A percentile compares a stretch with the other conserved stretches of the same genome.
Evolutionary conservation across 2,888 invertebrate genomes (phyloP).

Genomic region (Tetramorium bicarinatum): DNA sequence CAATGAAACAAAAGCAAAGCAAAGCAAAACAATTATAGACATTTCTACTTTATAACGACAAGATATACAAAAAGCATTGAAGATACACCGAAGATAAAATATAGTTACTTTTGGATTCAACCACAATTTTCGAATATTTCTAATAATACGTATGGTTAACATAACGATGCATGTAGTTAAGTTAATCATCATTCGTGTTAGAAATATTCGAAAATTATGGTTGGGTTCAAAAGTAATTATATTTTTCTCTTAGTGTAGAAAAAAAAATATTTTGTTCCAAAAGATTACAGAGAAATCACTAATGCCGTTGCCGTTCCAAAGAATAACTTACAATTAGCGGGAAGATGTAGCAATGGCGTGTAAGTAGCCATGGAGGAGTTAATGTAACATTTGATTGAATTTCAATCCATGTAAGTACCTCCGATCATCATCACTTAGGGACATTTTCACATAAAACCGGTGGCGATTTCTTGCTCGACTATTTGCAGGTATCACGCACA

Average conservation of each 20-base stretch:
- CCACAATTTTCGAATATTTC: too few species aligned
- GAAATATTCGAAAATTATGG: too few species aligned
- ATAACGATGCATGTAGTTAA: too few species aligned
- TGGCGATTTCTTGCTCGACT: not conserved
- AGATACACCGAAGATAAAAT: too few species aligned
- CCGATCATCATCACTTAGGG: not conserved
- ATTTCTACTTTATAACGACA: not conserved
- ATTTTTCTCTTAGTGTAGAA: not conserved
- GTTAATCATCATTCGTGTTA: too few species aligned
- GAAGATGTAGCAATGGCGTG: not conserved
- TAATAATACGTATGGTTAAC: too few species aligned
- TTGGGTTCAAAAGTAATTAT: too few species aligned
- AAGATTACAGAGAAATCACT: not conserved
- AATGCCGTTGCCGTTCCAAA: not conserved
- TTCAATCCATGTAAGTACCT: not conserved
- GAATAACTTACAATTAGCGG: not conserved
- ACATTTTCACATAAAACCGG: not conserved
- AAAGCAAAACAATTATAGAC: not conserved
- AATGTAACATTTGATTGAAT: not conserved
- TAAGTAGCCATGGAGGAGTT: not conserved
- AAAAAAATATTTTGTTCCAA: not conserved
- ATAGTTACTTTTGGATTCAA: too few species aligned
- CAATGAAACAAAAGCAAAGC: not conserved
- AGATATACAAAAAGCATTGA: not conserved
- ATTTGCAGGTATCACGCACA: not conserved